Evolutionary conservation across 2,888 invertebrate species (phyloP).

Genomic region (Oscheius myriophilus): DNA sequence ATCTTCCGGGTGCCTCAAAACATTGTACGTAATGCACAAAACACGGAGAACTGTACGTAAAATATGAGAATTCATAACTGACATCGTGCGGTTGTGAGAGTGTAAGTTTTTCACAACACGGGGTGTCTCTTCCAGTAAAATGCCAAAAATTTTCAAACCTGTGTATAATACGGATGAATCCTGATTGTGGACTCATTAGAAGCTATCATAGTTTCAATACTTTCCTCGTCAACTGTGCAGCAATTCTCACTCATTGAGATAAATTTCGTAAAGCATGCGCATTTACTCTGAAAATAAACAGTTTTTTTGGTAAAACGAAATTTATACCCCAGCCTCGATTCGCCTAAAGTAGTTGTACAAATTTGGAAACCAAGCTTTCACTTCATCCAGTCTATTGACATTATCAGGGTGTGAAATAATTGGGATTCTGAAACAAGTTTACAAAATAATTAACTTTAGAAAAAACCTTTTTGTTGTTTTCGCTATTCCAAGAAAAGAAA

Average conservation of each 20-base stretch:
- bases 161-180: slow-evolving; percentile 11
- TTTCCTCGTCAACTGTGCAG: slow-evolving; percentile 2
- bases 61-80: too few species aligned
- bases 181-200: slow-evolving; percentile 1
- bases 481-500: slow-evolving; percentile 9
- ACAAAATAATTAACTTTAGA: too few species aligned
- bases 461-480: slow-evolving; percentile 7
- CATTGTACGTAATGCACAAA: too few species aligned
- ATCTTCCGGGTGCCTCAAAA: too few species aligned
- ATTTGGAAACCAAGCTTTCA: slow-evolving; percentile 2
- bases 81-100: too few species aligned
- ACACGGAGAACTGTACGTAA: too few species aligned
- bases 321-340: neutral
- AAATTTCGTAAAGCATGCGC: neutral
- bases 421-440: too few species aligned
- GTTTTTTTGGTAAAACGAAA: neutral
- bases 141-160: slow-evolving; percentile 5
- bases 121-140: too few species aligned
- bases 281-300: slow-evolving; percentile 5
- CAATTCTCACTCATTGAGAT: slow-evolving; percentile 1
- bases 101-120: too few species aligned
- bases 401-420: too few species aligned
- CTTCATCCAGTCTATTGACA: too few species aligned
- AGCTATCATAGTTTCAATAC: neutral
- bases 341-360: neutral